A percentile compares a stretch with the other conserved stretches of the same genome.
Conservation (phyloP, 2,888 invertebrate genomes). For the Melanchra persicariae region DNA sequence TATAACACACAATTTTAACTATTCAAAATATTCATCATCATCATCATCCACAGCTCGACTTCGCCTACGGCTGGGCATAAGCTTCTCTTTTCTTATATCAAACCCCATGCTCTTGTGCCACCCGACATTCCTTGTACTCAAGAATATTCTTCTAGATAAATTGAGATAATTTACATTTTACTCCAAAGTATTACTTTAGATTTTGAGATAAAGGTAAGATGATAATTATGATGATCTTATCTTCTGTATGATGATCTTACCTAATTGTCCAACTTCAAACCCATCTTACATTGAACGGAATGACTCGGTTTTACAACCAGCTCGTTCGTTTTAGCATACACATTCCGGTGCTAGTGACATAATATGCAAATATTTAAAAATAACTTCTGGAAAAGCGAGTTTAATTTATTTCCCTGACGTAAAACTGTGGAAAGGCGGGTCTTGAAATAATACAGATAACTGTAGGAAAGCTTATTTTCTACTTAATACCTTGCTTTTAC, state of each 20-base stretch:
- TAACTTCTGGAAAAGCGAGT: conserved; percentile 20
- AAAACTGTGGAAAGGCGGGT: conserved; percentile 21
- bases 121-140: too few species aligned
- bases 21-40: too few species aligned
- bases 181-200: too few species aligned
- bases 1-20: too few species aligned
- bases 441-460: neutral
- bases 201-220: neutral
- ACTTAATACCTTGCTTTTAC: too few species aligned
- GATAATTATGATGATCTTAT: neutral
- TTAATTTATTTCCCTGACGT: conserved; percentile 30
- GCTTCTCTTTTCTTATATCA: too few species aligned
- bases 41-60: too few species aligned
- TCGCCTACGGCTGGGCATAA: too few species aligned
- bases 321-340: conserved; percentile 1
- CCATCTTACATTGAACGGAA: neutral
- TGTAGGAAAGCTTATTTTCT: conserved; percentile 1
- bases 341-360: conserved; percentile 6
- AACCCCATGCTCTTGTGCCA: too few species aligned
- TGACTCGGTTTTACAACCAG: neutral
- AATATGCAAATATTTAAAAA: conserved; percentile 46
- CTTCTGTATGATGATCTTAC: too few species aligned
- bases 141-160: too few species aligned
- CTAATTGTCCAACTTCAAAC: neutral
- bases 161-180: too few species aligned